A percentile compares a stretch with the other conserved stretches of the same genome.
Evolutionary conservation across 2,888 invertebrate genomes (phyloP).

Genomic region (Yponomeuta malinellus): DNA sequence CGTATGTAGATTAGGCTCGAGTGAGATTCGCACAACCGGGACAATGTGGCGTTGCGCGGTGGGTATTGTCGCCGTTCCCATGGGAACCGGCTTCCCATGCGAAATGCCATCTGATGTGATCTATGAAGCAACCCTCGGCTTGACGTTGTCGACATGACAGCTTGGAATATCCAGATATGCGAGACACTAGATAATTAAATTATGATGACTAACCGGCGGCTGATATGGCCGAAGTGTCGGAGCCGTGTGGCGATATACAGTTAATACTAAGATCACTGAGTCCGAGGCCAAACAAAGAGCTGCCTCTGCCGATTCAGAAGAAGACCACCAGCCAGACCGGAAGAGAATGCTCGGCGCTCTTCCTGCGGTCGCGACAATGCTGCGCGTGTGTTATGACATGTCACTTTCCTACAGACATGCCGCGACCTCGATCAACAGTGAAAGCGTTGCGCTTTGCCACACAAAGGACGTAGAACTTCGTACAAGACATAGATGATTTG

Average conservation of each 20-base stretch:
- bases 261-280: too few relatives aligned
- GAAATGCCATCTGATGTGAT: conserved; percentile 14
- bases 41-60: conserved; percentile 15
- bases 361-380: background rate
- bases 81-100: conserved; percentile 25
- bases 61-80: conserved; percentile 18
- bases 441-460: background rate
- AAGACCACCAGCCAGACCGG: background rate
- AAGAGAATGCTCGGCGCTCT: background rate
- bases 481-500: background rate
- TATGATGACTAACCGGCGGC: too few relatives aligned
- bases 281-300: too few relatives aligned
- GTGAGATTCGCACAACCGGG: background rate
- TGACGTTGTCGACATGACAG: background rate
- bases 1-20: background rate
- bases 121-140: background rate
- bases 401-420: background rate
- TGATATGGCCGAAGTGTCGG: too few relatives aligned
- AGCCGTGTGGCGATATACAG: too few relatives aligned
- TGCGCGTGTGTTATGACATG: conserved; percentile 2
- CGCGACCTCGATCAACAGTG: background rate
- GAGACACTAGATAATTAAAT: too few relatives aligned
- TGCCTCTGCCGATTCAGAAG: too few relatives aligned
- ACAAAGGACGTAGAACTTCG: background rate
- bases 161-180: background rate